phyloP scores from a whole-genome alignment of 2,888 invertebrate species.

The Catocala nupta region DNA sequence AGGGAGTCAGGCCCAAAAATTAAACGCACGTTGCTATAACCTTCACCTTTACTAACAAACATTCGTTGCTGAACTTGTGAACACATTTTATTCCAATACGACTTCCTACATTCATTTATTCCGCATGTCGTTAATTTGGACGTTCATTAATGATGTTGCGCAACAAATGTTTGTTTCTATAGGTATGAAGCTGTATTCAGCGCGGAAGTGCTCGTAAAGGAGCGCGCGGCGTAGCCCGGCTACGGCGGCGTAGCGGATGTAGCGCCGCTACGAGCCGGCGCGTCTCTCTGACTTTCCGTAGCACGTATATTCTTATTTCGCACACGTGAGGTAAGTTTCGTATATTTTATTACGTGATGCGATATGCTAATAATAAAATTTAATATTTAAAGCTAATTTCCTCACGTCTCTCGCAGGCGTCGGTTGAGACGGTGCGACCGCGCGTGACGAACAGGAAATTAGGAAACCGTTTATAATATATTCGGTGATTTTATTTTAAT shows the following conservation, averaged over 20 bases:
- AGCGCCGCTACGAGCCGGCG: neutral
- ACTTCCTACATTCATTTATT: too few relatives aligned
- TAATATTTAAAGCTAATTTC: conserved; percentile 29
- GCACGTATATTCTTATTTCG: conserved; percentile 11
- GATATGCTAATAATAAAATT: conserved; percentile 19
- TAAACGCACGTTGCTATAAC: conserved; percentile 1
- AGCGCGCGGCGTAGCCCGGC: neutral
- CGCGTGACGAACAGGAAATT: neutral
- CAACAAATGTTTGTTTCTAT: too few relatives aligned
- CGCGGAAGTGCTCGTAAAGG: too few relatives aligned
- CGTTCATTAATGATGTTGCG: too few relatives aligned
- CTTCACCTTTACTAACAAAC: neutral
- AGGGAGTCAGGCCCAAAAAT: neutral
- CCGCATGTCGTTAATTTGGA: too few relatives aligned
- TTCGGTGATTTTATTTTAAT: too few relatives aligned
- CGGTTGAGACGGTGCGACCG: too few relatives aligned
- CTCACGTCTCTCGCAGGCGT: neutral
- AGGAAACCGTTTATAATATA: too few relatives aligned
- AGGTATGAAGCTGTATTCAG: too few relatives aligned
- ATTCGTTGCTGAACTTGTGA: too few relatives aligned
- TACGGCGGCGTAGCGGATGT: conserved; percentile 3
- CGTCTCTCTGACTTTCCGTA: neutral
- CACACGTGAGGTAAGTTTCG: conserved; percentile 6
- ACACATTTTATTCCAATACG: too few relatives aligned
- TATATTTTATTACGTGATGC: conserved; percentile 7